Percentiles rank a stretch among this genome's conserved stretches.
Evolutionary conservation across 2,797 vertebrate species (phyloP).

Genomic region (Galaxias olidus): DNA sequence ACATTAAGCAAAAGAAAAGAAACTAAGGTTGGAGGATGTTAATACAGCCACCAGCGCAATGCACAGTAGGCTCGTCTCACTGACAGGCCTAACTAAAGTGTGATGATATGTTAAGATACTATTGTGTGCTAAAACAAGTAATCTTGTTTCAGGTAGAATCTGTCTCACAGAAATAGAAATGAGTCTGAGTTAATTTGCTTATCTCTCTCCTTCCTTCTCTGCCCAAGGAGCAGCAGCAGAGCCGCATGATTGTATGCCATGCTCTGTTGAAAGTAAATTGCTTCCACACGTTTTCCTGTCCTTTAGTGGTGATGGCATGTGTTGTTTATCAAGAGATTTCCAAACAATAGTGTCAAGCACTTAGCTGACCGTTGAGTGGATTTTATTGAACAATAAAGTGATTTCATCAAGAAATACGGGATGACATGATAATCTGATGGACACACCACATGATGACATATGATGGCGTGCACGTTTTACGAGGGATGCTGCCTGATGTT

Average conservation of each 20-base stretch:
- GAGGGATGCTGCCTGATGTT: no score
- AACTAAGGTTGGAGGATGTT: no score
- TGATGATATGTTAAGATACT: background rate
- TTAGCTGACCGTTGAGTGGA: background rate
- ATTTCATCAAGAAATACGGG: no score
- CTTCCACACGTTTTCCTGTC: conserved; percentile 26
- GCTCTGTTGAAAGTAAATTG: conserved; percentile 31
- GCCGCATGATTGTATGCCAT: background rate
- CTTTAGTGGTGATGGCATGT: conserved; percentile 21
- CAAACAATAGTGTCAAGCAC: conserved; percentile 22
- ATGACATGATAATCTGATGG: conserved; percentile 9
- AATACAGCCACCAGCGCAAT: no score
- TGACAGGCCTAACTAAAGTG: background rate
- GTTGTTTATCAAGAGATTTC: conserved; percentile 1
- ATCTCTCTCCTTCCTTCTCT: background rate
- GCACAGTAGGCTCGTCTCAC: no score
- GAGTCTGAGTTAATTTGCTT: conserved; percentile 9
- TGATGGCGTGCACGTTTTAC: no score
- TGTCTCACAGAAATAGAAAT: conserved; percentile 19
- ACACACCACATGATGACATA: background rate
- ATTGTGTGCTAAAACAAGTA: background rate
- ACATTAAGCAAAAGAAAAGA: no score
- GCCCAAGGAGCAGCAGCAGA: conserved; percentile 8
- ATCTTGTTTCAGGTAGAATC: conserved; percentile 1
- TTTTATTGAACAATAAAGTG: no score